phyloP scores from a whole-genome alignment of 2,797 vertebrate species.

The Semotilus atromaculatus region DNA sequence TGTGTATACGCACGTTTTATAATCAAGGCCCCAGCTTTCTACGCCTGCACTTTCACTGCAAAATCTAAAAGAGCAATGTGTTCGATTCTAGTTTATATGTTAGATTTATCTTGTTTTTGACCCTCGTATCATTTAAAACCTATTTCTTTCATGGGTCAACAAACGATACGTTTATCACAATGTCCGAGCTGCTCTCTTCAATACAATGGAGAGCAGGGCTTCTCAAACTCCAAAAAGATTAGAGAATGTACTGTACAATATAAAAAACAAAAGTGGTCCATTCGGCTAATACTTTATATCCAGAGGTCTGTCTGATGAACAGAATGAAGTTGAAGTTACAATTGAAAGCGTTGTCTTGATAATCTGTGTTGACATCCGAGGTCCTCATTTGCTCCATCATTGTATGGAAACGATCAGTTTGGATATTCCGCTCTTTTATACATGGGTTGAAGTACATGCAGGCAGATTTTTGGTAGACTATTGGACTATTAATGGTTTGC shows the following conservation, averaged over 20 bases:
- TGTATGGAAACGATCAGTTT: not conserved
- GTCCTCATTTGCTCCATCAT: not conserved
- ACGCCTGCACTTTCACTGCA: not conserved
- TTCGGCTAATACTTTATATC: not conserved
- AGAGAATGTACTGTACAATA: not conserved
- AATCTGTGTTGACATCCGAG: not conserved
- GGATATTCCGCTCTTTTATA: not conserved
- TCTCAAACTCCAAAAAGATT: not conserved
- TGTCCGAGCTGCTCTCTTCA: not conserved
- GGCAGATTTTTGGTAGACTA: not conserved
- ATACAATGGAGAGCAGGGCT: not conserved
- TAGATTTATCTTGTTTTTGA: not conserved
- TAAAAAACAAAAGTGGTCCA: not conserved
- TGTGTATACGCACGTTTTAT: not conserved
- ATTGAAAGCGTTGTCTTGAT: not conserved
- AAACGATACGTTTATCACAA: not conserved
- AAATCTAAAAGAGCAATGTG: not conserved
- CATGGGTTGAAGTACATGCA: not conserved
- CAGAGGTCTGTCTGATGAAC: not conserved
- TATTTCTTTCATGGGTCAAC: not conserved
- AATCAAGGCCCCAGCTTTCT: not conserved
- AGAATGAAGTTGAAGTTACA: not conserved
- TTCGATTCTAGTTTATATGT: not conserved
- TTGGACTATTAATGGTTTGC: not conserved
- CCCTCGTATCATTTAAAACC: not conserved